phyloP scores from a whole-genome alignment of 2,797 vertebrate genomes.

The Oreortyx pictus region DNA sequence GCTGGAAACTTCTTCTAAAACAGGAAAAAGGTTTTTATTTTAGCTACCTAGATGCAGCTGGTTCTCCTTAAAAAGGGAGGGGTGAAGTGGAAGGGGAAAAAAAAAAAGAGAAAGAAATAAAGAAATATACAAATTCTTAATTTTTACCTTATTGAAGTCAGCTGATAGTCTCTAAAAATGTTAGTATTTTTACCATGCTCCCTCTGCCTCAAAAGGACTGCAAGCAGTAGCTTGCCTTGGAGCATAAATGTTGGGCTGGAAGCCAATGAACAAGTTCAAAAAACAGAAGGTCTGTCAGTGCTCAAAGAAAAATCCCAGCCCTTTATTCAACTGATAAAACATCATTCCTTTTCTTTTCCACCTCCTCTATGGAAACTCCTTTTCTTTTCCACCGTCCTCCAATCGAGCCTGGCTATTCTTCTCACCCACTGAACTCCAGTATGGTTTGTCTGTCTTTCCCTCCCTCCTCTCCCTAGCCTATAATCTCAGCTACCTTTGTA shows the following conservation, averaged over 20 bases:
- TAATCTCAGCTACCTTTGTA: constrained; percentile 55
- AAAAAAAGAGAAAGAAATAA: neutral
- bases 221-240: constrained; percentile 17
- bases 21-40: neutral
- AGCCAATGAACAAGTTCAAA: constrained; percentile 38
- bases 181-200: neutral
- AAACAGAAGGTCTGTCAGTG: constrained; percentile 3
- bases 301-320: constrained; percentile 35
- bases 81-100: neutral
- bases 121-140: neutral
- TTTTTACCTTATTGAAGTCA: neutral
- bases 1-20: constrained; percentile 54
- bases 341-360: constrained; percentile 19
- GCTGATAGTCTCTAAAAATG: neutral
- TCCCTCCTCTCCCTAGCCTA: neutral
- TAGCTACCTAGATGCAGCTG: neutral
- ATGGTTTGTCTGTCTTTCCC: neutral
- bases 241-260: neutral
- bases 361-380: constrained; percentile 44
- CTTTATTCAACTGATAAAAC: constrained; percentile 12
- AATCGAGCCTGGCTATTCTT: constrained; percentile 32
- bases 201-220: neutral
- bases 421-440: constrained; percentile 26
- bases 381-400: constrained; percentile 23
- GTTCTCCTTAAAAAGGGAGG: neutral